These are phyloP conservation scores for Lithophane leautieri DNA, from an alignment of 2,888 invertebrate species.

Conservation along the genomic window DNA sequence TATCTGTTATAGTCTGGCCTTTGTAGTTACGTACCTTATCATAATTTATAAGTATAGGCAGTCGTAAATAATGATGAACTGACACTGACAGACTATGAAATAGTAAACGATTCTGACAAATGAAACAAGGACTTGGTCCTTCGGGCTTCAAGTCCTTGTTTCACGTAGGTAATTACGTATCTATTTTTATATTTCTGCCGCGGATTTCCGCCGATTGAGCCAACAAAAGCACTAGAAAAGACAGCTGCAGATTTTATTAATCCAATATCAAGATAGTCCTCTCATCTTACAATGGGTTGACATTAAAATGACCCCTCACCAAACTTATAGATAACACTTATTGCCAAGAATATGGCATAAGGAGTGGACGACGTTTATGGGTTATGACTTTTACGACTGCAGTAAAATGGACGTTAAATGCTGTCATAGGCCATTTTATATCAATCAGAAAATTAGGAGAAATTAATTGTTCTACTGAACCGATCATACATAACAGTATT, in stretches of 20 bases:
- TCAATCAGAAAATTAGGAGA: constrained; percentile 68
- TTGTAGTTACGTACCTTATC: constrained; percentile 10
- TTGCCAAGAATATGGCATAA: constrained; percentile 57
- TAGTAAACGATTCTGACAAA: not conserved
- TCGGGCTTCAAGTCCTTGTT: too few species aligned
- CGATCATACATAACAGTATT: constrained; percentile 35
- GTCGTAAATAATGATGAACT: constrained; percentile 5
- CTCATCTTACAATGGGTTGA: constrained; percentile 38
- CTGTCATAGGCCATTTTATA: constrained; percentile 61
- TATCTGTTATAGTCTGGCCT: constrained; percentile 25
- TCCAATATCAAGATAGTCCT: constrained; percentile 39
- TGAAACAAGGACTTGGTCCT: not conserved
- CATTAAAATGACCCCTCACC: constrained; percentile 39
- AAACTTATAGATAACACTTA: constrained; percentile 42
- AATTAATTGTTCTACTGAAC: constrained; percentile 59
- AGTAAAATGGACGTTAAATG: constrained; percentile 73
- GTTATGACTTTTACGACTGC: constrained; percentile 70
- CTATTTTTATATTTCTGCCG: not conserved
- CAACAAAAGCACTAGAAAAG: not conserved
- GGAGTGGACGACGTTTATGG: constrained; percentile 73
- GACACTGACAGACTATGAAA: not conserved
- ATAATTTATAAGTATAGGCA: constrained; percentile 11
- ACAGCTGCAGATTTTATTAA: constrained; percentile 2
- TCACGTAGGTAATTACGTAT: not conserved
- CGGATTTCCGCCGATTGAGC: not conserved